Evolutionary conservation across 2,113 vertebrate species (phyloP).

Genomic region (Meles meles): DNA sequence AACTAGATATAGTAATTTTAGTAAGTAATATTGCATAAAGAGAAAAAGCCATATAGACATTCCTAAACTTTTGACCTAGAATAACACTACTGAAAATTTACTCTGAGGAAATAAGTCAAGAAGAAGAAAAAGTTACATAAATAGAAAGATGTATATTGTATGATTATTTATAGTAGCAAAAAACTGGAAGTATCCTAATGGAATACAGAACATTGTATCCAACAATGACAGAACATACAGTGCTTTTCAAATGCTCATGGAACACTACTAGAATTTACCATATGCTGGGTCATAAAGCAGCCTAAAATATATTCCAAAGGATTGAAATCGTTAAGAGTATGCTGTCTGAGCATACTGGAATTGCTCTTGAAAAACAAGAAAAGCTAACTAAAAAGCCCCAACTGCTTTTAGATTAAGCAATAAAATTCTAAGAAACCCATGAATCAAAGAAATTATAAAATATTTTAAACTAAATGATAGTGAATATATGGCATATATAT

Average conservation of each 20-base stretch:
- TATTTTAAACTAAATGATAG: neutral
- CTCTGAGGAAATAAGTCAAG: neutral
- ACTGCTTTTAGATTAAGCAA: slow-evolving; percentile 5
- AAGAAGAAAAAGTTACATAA: neutral
- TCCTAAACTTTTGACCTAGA: neutral
- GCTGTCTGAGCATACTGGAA: neutral
- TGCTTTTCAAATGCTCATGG: neutral
- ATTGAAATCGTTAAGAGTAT: neutral
- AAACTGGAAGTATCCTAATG: neutral
- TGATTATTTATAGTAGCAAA: neutral
- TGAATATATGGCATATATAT: neutral
- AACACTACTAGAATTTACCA: neutral
- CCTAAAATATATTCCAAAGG: neutral
- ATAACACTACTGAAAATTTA: neutral
- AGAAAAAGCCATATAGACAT: neutral
- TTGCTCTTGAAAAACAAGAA: neutral
- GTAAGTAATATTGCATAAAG: neutral
- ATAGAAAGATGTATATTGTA: neutral
- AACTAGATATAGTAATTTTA: neutral
- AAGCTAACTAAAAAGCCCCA: neutral
- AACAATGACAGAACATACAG: neutral
- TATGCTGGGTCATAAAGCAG: neutral
- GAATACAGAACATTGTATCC: neutral
- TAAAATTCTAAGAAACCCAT: slow-evolving; percentile 13
- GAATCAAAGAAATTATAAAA: slow-evolving; percentile 23